Base-by-base conservation (phyloP, 2,888 invertebrate species). In the Drosophila hamatofila region DNA sequence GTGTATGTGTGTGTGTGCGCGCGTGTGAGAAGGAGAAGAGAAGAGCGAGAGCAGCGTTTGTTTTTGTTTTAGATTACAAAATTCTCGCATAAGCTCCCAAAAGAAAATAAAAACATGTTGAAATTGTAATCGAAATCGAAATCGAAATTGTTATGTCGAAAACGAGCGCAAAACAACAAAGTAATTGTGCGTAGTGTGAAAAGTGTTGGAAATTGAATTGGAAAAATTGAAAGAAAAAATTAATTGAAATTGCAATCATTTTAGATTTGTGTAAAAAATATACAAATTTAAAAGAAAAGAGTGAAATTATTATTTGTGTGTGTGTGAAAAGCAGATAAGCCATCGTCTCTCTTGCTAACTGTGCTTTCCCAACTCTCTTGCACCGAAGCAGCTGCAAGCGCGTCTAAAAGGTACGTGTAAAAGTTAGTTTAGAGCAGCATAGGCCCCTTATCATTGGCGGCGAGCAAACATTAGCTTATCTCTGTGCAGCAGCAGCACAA, bases 1-100 rank as follows among this genome's bases (percentile, higher is more conserved):
- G 60, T 41, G 52, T 49, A 49, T 44, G 65, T 35, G 55, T 42
- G 27, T 54, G 42, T 18, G 41, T 12, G 42, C 12, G 16, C 8
- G 35, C 2, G 39, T 35, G 1, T 37, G 23, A 60, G 51, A n/a
- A 41, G 39, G 39, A 2, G 46, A 7, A 7, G 42, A 62, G 74
- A 56, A 62, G 78, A 56, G 52, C 46, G 63, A 49, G 44, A 12
- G 54, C 14, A 62, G 65, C 59, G 57, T 72, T 69, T 83, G 83
- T 75, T 68, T 65, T 88, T 83, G 72, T 87, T 83, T 78, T 72
- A 67, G 87, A 68, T 88, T 76, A 81, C 81, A 59, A 78, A 69
- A 78, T 83, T 70, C 80, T 83, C 63, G 64, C 82, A 68, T 68
- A 69, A 56, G 69, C 66, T 39, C 46, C 14, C 41, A 9, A 54